phyloP scores from a whole-genome alignment of 2,797 vertebrate genomes.

The Pangasius djambal region DNA sequence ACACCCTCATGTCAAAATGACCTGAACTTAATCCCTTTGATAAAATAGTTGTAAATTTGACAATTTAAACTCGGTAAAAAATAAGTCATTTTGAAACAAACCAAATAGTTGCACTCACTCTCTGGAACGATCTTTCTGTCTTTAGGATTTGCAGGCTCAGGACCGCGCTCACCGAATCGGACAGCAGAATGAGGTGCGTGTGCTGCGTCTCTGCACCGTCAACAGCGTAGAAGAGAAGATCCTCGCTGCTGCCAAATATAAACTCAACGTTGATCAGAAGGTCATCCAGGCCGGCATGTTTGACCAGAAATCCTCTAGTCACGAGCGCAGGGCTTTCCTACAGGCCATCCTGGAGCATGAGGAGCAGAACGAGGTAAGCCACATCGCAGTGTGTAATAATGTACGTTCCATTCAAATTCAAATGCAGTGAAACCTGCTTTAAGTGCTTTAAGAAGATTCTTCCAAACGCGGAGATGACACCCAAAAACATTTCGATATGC shows the following conservation, averaged over 20 bases:
- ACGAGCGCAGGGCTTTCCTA: conserved; percentile 91
- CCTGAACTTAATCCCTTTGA: not conserved
- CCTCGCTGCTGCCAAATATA: conserved; percentile 95
- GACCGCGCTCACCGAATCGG: conserved; percentile 96
- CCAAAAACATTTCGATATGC: not conserved
- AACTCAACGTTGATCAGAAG: conserved; percentile 97
- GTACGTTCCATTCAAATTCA: not conserved
- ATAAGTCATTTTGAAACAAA: too few relatives aligned
- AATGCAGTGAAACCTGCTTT: not conserved
- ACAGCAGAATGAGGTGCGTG: conserved; percentile 95
- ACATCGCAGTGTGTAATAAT: not conserved
- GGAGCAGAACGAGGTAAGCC: conserved; percentile 91
- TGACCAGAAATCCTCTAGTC: conserved; percentile 96
- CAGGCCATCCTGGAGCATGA: conserved; percentile 94
- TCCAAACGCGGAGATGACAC: not conserved
- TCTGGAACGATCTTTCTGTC: not conserved
- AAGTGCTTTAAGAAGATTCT: not conserved
- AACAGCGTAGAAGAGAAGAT: conserved; percentile 99
- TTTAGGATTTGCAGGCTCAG: conserved; percentile 94
- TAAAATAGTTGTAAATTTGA: not conserved
- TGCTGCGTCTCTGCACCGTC: conserved; percentile 91
- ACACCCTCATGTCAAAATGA: not conserved
- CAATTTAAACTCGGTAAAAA: not conserved
- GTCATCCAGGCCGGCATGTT: conserved; percentile 99
- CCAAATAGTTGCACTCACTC: not conserved